A percentile compares a stretch with the other conserved stretches of the same genome.
These are phyloP conservation scores for Cheilosia impressa DNA, from an alignment of 2,888 invertebrate species.

Conservation along the genomic window DNA sequence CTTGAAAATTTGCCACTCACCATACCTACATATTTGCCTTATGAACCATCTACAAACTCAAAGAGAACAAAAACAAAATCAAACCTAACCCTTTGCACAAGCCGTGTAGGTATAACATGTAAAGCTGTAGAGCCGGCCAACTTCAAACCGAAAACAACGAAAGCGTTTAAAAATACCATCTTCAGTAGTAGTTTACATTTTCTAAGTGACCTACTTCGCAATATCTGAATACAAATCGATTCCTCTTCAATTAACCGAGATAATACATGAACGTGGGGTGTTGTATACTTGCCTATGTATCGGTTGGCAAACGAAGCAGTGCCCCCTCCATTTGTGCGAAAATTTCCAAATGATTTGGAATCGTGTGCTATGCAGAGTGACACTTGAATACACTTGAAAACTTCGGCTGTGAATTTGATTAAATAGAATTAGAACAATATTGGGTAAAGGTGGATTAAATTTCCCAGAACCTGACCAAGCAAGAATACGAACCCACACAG, in stretches of 20 bases:
- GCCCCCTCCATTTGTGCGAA: slow-evolving; percentile 13
- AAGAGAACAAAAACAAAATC: not conserved
- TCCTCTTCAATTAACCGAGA: slow-evolving; percentile 57
- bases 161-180: slow-evolving; percentile 51
- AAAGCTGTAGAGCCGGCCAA: not conserved
- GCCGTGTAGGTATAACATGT: too few relatives aligned
- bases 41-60: not conserved
- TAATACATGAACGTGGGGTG: not conserved
- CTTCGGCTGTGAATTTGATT: slow-evolving; percentile 30
- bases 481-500: not conserved
- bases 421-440: slow-evolving; percentile 51
- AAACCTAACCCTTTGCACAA: slow-evolving; percentile 5
- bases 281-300: slow-evolving; percentile 1
- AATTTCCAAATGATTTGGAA: slow-evolving; percentile 59
- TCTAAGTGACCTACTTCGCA: slow-evolving; percentile 52
- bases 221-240: slow-evolving; percentile 50
- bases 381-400: slow-evolving; percentile 58
- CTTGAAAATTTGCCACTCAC: not conserved
- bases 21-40: not conserved
- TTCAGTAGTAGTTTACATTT: slow-evolving; percentile 43
- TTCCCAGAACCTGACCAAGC: not conserved
- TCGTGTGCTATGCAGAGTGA: slow-evolving; percentile 33
- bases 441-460: slow-evolving; percentile 3
- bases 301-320: not conserved
- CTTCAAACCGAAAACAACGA: slow-evolving; percentile 7